phyloP scores from a whole-genome alignment of 1,140 invertebrate genomes.

The Drosophila santomea region DNA sequence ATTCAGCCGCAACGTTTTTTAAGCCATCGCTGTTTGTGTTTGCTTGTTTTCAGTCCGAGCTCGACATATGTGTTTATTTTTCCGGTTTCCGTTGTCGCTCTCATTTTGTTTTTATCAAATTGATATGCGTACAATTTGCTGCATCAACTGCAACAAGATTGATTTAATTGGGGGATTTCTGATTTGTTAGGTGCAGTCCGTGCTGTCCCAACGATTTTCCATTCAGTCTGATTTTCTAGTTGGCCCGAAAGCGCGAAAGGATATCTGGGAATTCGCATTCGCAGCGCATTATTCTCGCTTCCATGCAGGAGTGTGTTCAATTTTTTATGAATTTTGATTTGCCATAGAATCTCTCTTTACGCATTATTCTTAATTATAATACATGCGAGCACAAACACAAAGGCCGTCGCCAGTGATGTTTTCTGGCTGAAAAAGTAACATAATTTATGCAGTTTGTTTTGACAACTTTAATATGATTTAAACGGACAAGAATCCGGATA shows the following conservation, averaged over 20 bases:
- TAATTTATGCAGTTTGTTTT: slow-evolving; percentile 13
- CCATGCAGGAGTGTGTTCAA: background rate
- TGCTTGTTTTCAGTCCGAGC: slow-evolving; percentile 6
- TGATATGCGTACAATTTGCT: slow-evolving; percentile 26
- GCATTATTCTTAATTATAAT: slow-evolving; percentile 23
- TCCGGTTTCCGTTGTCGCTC: slow-evolving; percentile 8
- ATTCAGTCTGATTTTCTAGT: background rate
- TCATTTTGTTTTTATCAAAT: slow-evolving; percentile 34
- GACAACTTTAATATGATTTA: slow-evolving; percentile 30
- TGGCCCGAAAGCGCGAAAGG: background rate
- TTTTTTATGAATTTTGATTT: slow-evolving; percentile 6
- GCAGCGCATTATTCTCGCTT: background rate
- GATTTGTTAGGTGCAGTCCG: slow-evolving; percentile 2
- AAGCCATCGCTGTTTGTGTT: slow-evolving; percentile 5
- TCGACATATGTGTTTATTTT: slow-evolving; percentile 37
- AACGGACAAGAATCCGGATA: slow-evolving; percentile 8
- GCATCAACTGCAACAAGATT: slow-evolving; percentile 23
- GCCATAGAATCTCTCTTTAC: background rate
- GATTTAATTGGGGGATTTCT: slow-evolving; percentile 38
- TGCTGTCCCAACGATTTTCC: background rate
- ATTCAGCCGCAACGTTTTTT: slow-evolving; percentile 19
- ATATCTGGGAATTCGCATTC: slow-evolving; percentile 6
- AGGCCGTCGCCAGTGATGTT: background rate
- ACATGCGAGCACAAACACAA: background rate
- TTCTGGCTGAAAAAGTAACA: slow-evolving; percentile 6